Conservation (phyloP, 2,797 vertebrate species). For the Meriones psammophilus region DNA sequence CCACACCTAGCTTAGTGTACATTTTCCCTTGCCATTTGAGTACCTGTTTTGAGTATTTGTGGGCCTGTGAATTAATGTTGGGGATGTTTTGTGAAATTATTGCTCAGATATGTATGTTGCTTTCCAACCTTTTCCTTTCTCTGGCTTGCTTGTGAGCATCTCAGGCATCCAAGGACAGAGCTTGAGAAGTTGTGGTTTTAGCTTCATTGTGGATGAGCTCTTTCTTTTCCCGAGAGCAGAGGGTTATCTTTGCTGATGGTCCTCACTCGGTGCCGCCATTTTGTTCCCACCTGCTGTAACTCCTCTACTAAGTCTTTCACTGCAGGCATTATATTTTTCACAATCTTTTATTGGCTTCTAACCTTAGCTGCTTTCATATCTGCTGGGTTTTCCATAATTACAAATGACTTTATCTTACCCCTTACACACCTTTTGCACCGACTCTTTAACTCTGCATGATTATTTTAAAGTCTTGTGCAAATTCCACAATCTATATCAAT, state of each 20-base stretch:
- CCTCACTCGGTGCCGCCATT: not conserved
- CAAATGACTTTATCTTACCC: not conserved
- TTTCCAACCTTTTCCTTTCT: not conserved
- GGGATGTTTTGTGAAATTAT: not conserved
- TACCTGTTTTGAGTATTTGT: not conserved
- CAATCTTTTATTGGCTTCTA: not conserved
- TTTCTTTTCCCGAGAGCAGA: not conserved
- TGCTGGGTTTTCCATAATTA: not conserved
- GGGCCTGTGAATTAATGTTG: not conserved
- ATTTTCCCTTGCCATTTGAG: not conserved
- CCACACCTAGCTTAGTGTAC: not conserved
- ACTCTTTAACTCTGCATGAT: not conserved
- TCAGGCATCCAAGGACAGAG: not conserved
- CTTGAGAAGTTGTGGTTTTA: accelerated
- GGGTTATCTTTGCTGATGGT: not conserved
- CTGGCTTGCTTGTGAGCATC: not conserved
- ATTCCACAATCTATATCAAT: not conserved
- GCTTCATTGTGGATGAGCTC: not conserved
- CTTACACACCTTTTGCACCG: not conserved
- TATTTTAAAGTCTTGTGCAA: not conserved
- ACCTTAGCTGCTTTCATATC: not conserved
- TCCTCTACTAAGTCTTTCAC: not conserved
- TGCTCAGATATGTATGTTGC: not conserved
- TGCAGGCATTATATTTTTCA: not conserved
- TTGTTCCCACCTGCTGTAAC: not conserved